phyloP scores from a whole-genome alignment of 1,140 invertebrate genomes.

The Leptinotarsa undecemlineata region DNA sequence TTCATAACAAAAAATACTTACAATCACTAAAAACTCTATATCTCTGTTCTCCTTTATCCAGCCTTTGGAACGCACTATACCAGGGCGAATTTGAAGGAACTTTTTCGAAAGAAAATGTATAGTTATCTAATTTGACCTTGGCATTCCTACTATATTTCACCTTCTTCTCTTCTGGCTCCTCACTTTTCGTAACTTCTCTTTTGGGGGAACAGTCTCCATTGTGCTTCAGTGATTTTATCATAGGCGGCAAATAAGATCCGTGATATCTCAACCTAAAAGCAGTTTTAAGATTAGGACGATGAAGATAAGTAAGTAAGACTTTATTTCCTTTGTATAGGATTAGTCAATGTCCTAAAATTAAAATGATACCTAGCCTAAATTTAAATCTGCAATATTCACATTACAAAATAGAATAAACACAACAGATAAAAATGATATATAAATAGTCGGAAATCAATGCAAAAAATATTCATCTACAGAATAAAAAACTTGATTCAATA shows the following conservation, averaged over 20 bases:
- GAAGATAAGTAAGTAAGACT: too few species aligned
- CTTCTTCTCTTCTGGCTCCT: constrained; percentile 24
- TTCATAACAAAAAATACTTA: constrained; percentile 26
- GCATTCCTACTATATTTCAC: constrained; percentile 23
- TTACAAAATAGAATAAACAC: too few species aligned
- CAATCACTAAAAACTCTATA: constrained; percentile 58
- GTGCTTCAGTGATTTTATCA: constrained; percentile 40
- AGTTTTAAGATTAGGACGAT: constrained; percentile 29
- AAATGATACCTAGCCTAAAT: too few species aligned
- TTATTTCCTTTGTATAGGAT: too few species aligned
- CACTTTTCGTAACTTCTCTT: constrained; percentile 28
- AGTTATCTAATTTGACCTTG: constrained; percentile 52
- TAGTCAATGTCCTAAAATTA: too few species aligned
- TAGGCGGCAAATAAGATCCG: constrained; percentile 47
- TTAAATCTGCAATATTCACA: too few species aligned
- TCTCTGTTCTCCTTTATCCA: constrained; percentile 68
- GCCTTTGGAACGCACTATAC: constrained; percentile 76
- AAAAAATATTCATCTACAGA: too few species aligned
- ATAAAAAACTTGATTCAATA: too few species aligned
- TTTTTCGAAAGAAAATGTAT: constrained; percentile 76
- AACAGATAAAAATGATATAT: too few species aligned
- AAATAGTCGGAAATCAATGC: too few species aligned
- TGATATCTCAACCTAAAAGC: constrained; percentile 51
- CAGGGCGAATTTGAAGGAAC: constrained; percentile 73
- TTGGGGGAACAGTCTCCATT: constrained; percentile 47